Evolutionary conservation across 1,140 invertebrate genomes (phyloP).

Genomic region (Ephestia elutella): DNA sequence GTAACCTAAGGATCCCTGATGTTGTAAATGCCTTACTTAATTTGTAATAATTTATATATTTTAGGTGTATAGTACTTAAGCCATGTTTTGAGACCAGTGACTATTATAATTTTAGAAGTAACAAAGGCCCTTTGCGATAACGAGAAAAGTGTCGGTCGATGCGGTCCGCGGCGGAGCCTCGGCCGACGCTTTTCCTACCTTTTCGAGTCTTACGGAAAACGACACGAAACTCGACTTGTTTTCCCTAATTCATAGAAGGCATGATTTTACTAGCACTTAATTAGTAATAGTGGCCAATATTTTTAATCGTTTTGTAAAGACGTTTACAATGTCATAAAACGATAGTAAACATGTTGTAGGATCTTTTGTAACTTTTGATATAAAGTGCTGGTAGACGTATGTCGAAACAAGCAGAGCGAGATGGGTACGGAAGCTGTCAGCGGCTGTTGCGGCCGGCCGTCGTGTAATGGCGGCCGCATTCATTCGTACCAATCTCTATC

Average conservation of each 20-base stretch:
- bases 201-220: constrained; percentile 61
- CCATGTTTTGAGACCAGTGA: constrained; percentile 74
- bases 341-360: constrained; percentile 58
- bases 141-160: constrained; percentile 59
- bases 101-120: constrained; percentile 72
- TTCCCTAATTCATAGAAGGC: constrained; percentile 54
- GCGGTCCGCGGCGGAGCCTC: constrained; percentile 39
- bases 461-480: constrained; percentile 45
- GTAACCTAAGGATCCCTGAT: constrained; percentile 66
- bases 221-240: constrained; percentile 52
- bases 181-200: constrained; percentile 58
- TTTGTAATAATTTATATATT: constrained; percentile 75
- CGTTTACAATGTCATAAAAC: constrained; percentile 52
- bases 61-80: constrained; percentile 74
- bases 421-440: constrained; percentile 57
- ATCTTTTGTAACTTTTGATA: constrained; percentile 72
- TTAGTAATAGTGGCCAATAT: constrained; percentile 46
- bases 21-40: constrained; percentile 74
- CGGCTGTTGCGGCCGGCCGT: constrained; percentile 23
- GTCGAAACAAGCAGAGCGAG: constrained; percentile 51
- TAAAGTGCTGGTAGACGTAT: constrained; percentile 67
- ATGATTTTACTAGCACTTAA: constrained; percentile 56
- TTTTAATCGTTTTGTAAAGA: constrained; percentile 60
- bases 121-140: constrained; percentile 46
- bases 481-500: constrained; percentile 65